Evolutionary conservation across 2,113 vertebrate species (phyloP), one percentile per base, ranked within the genome.

Genomic region (Scolopax mira): DNA sequence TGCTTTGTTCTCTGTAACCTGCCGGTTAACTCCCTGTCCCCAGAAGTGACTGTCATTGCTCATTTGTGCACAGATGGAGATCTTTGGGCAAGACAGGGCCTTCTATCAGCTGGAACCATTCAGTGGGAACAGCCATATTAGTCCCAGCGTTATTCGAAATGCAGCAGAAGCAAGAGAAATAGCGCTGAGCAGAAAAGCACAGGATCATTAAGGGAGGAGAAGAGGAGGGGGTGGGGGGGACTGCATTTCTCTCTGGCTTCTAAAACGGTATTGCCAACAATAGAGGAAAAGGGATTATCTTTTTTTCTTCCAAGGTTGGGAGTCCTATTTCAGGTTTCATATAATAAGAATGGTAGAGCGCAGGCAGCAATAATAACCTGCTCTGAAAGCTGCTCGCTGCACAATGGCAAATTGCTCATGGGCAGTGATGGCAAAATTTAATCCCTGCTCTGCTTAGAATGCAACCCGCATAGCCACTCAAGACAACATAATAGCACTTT

Each of bases 401-500:
- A 96, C 93, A 96, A 96, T 89, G 95, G 92, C 86, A 96, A 96
- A 97, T 92, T 95, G 93, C 96, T 96, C 96, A 93, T 89, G 94
- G 96, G 96, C 94, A 95, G 90, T 49, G 92, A 96, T 87, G 92
- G 96, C 94, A 97, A 85, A 92, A 96, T 93, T 93, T 95, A 97
- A 97, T 97, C 96, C 94, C 92, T 39, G 77, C 92, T 89, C 90
- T 93, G 90, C 87, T 97, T 87, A 97, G 93, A 96, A 97, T 92
- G 90, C 94, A 97, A 54, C 92, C 92, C 83, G 5, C 96, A 70
- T 30, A 94, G 94, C 90, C 94, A 95, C 96, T 97, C 96, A 95
- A 97, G 96, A 95, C 90, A 94, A 87, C 94, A 96, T 92, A 97
- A 97, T 96, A 93, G 96, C 94, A 91, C 96, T 97, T 96, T 85